phyloP scores from a whole-genome alignment of 2,888 invertebrate species.

The Gari tellinella region DNA sequence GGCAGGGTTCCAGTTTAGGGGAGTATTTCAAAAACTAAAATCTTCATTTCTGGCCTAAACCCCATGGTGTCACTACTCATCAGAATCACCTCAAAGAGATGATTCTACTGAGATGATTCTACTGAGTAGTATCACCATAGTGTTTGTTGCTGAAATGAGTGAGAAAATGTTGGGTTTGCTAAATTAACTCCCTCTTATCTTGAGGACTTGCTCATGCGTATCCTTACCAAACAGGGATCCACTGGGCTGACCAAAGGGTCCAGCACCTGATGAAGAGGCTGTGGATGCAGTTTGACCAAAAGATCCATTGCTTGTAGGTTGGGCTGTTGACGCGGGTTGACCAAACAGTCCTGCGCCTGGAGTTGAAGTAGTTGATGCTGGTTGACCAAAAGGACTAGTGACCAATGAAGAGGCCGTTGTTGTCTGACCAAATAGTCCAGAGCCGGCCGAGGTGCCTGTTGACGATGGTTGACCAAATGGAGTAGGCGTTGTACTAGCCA shows the following conservation, averaged over 20 bases:
- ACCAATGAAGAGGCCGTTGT: constrained; percentile 2
- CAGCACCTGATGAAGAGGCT: constrained; percentile 25
- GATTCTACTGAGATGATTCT: too few relatives aligned
- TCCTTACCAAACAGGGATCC: constrained; percentile 40
- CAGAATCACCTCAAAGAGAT: too few relatives aligned
- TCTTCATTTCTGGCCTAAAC: too few relatives aligned
- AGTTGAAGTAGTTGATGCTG: constrained; percentile 30
- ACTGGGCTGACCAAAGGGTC: constrained; percentile 36
- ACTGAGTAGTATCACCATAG: too few relatives aligned
- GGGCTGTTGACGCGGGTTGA: constrained; percentile 14
- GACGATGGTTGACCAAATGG: constrained; percentile 20
- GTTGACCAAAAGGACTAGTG: constrained; percentile 34
- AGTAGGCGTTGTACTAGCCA: not conserved
- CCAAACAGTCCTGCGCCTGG: constrained; percentile 54
- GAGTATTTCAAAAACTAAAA: too few relatives aligned
- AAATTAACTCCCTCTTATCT: too few relatives aligned
- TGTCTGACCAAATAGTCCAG: constrained; percentile 46
- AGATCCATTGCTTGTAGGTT: constrained; percentile 5
- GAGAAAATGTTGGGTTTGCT: too few relatives aligned
- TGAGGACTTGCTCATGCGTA: too few relatives aligned
- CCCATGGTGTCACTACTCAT: too few relatives aligned
- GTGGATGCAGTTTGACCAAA: constrained; percentile 39
- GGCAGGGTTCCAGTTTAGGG: too few relatives aligned
- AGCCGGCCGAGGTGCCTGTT: constrained; percentile 5
- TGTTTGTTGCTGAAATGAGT: too few relatives aligned